These are phyloP conservation scores for Diabrotica virgifera DNA, from an alignment of 1,140 invertebrate species.

Conservation along the genomic window DNA sequence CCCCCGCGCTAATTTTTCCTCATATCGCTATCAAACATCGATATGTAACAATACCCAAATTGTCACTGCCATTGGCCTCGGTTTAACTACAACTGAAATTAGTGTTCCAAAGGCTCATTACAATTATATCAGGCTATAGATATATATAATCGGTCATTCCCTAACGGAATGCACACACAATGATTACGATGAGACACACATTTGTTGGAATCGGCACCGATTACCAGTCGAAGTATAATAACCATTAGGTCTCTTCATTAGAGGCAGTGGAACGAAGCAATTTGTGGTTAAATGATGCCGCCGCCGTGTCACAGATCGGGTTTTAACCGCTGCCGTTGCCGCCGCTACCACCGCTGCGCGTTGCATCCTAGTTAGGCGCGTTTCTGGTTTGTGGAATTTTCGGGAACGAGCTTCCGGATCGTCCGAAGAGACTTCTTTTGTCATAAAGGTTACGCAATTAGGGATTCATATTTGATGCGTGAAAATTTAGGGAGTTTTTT, in stretches of 20 bases:
- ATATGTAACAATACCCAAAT: no score
- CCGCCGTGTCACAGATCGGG: conserved; percentile 17
- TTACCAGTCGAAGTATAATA: conserved; percentile 21
- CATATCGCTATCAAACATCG: no score
- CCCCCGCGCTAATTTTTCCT: no score
- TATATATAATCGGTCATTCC: not conserved
- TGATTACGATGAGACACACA: not conserved
- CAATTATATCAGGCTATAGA: not conserved
- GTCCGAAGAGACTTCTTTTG: no score
- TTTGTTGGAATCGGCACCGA: conserved; percentile 5
- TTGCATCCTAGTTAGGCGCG: not conserved
- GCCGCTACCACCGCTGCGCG: not conserved
- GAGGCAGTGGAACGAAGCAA: conserved; percentile 20
- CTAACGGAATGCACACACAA: not conserved
- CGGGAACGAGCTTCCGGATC: no score
- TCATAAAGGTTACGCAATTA: no score
- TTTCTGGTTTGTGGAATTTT: no score
- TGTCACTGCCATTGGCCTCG: no score
- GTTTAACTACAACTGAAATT: not conserved
- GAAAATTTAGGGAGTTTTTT: no score
- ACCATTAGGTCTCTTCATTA: conserved; percentile 24
- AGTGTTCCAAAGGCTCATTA: not conserved
- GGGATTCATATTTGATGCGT: no score
- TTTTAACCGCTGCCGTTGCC: not conserved
- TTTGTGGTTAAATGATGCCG: conserved; percentile 19